A percentile compares a stretch with the other conserved stretches of the same genome.
Evolutionary conservation across 2,113 vertebrate species (phyloP).

Genomic region (Dicrurus megarhynchus): DNA sequence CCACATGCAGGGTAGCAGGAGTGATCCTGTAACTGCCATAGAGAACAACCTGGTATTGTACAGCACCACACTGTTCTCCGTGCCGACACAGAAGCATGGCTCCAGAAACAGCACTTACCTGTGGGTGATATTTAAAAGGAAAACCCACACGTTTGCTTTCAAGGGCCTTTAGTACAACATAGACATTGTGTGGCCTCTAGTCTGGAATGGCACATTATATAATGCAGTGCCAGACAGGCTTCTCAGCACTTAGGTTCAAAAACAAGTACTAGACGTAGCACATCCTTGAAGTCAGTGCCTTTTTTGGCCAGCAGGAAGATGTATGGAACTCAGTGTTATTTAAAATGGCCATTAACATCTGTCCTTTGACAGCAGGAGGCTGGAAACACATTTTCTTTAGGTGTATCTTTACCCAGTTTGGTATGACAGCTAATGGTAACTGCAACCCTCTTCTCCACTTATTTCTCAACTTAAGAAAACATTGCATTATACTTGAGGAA

Average conservation of each 20-base stretch:
- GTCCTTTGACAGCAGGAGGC: not conserved
- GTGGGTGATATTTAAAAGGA: slow-evolving; percentile 25
- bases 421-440: not conserved
- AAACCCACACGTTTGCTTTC: not conserved
- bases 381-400: not conserved
- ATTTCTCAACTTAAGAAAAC: not conserved
- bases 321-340: not conserved
- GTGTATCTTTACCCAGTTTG: not conserved
- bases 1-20: not conserved
- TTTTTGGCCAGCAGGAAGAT: not conserved
- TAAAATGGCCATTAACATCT: not conserved
- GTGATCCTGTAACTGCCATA: not conserved
- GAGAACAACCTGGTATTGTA: not conserved
- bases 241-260: not conserved
- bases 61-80: not conserved
- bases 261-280: not conserved
- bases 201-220: not conserved
- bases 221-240: slow-evolving; percentile 10
- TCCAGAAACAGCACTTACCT: slow-evolving; percentile 29
- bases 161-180: slow-evolving; percentile 1
- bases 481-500: not conserved
- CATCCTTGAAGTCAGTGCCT: not conserved
- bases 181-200: not conserved
- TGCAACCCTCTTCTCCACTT: not conserved
- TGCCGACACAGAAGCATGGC: not conserved